phyloP scores from a whole-genome alignment of 2,113 vertebrate species.

The Oophaga pumilio region DNA sequence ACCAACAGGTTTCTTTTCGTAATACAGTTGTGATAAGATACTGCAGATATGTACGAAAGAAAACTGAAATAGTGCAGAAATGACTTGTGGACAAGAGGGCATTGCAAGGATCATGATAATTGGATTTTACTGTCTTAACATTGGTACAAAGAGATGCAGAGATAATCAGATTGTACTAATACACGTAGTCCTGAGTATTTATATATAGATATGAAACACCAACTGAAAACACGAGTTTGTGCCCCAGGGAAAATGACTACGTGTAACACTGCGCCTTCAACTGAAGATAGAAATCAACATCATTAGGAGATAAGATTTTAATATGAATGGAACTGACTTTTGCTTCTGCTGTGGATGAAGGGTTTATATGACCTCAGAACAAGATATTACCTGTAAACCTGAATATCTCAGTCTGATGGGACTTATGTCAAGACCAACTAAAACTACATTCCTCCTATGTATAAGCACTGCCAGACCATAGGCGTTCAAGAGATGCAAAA shows the following conservation, averaged over 20 bases:
- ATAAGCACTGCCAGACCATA: not conserved
- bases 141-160: not conserved
- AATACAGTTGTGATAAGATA: not conserved
- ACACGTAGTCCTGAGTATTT: not conserved
- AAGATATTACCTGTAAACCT: not conserved
- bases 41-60: not conserved
- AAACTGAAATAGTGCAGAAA: not conserved
- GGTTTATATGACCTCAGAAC: not conserved
- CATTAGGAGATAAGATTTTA: conserved; percentile 9
- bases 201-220: conserved; percentile 6
- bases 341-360: not conserved
- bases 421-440: not conserved
- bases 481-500: not conserved
- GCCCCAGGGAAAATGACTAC: not conserved
- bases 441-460: not conserved
- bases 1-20: not conserved
- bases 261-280: not conserved
- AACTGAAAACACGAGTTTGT: not conserved
- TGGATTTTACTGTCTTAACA: not conserved
- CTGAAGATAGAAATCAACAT: not conserved
- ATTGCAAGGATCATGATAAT: not conserved
- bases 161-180: conserved; percentile 9
- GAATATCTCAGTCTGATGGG: not conserved
- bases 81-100: not conserved
- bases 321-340: not conserved